Base-by-base conservation (phyloP, 1,140 invertebrate genomes). In the Ylistrum balloti region DNA sequence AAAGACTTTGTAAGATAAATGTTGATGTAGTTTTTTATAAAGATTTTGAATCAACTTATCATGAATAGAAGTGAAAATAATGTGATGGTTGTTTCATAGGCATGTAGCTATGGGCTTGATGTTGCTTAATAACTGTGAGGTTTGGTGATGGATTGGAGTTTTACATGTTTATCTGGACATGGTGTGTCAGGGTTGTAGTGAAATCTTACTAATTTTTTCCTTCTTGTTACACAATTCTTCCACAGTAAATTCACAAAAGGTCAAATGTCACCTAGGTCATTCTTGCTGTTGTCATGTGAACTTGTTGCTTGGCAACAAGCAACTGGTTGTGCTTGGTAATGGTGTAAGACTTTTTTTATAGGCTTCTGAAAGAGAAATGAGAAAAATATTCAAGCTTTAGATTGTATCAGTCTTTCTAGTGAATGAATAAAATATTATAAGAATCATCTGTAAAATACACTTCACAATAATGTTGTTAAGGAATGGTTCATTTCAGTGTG, bases 221-320 rank as follows among this genome's bases (percentile, higher is more conserved):
- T 1, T 45, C 41, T 45, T 7, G 35, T 38, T 45, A 45, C 41
- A 17, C 17, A 45, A 45, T 9, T 45, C 17, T 45, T 45, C 9
- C 41, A 45, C 10, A 17, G 41, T 45, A 1, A 45, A 45, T 9
- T 45, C 41, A 17, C 41, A 9, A n/a, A n/a, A 74, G 56, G 5
- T 74, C 56, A 74, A 74, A 74, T 13, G 56, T 74, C 56, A 74
- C 22, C n/a, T n/a, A 74, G 56, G 56, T 74, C 56, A 74, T 74
- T 28, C 56, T 74, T n/a, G 56, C 56, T 74, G 56, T 74, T 74
- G 56, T 28, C n/a, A 74, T 74, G 56, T n/a, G 56, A 74, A 74
- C 56, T 74, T 74, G 56, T 74, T 74, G 56, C 56, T 28, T 74
- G n/a, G 56, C n/a, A 28, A n/a, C 56, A 22, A 74, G 22, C 28